Evolutionary conservation across 1,140 invertebrate species (phyloP), one percentile per base, ranked within the genome.

Genomic region (Ips typographus): DNA sequence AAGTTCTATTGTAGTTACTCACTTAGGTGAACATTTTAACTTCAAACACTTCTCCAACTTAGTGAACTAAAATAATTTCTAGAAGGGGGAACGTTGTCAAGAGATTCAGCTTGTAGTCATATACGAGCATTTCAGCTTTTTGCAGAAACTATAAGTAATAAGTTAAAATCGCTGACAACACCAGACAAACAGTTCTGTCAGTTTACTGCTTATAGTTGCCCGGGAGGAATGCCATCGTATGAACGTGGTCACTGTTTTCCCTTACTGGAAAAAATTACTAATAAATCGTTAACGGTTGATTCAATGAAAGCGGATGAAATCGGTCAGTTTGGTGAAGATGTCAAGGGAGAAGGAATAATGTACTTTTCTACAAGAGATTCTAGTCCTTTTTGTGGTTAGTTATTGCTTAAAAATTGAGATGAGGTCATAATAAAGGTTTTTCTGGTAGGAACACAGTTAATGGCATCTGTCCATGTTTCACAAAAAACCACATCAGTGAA

Each of bases 31-130:
- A 62, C 43, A 66, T 44, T 59, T n/a, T 38, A 61, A 39, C 2
- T 64, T 36, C 51, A 64, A 7, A 59, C 36, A 59, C 4, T 37
- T 22, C 22, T 22, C 22, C 22, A 22, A 22, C 22, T 22, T 22
- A 22, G 22, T 22, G 22, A 22, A 22, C 22, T 22, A 22, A 22
- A 22, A 22, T 22, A 59, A 38, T 57, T 70, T 68, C 44, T 40
- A 66, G 64, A 71, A 38, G 79, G 80, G 41, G 68, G 72, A 63
- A 75, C 65, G 40, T 67, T 81, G 36, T 75, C 76, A 62, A 75
- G 79, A 38, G 84, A 84, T 49, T 75, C 71, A 78, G 86, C 80
- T 71, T 83, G 82, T 64, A 82, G 81, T 65, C 82, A 83, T 64
- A 66, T 79, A 37, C 56, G 82, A 52, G 78, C 82, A 1, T 80